Percentiles rank a stretch among this genome's conserved stretches.
Evolutionary conservation across 2,113 vertebrate genomes (phyloP).

Genomic region (Caracal caracal): DNA sequence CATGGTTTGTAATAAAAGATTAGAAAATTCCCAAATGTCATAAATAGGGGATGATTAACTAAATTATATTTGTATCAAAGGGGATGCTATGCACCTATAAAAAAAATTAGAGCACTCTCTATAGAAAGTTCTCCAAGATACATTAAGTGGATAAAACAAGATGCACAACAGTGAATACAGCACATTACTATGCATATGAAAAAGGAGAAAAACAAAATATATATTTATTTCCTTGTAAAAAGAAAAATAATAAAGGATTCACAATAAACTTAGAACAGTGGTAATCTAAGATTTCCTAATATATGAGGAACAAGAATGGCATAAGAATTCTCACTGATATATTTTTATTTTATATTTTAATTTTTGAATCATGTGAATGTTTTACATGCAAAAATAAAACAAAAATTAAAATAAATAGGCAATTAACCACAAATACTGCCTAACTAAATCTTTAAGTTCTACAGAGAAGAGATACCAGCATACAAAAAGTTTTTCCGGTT

Average conservation of each 20-base stretch:
- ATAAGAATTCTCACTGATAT: not conserved
- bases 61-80: not conserved
- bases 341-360: not conserved
- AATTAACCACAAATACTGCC: not conserved
- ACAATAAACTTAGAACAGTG: not conserved
- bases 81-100: not conserved
- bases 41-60: not conserved
- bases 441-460: not conserved
- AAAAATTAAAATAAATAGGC: not conserved
- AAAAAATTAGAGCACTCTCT: not conserved
- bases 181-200: not conserved
- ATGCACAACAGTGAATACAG: not conserved
- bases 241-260: constrained; percentile 36
- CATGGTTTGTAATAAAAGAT: not conserved
- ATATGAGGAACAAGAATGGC: not conserved
- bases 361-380: not conserved
- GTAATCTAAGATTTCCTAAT: not conserved
- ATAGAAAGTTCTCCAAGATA: not conserved
- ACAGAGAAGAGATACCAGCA: not conserved
- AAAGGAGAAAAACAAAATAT: not conserved
- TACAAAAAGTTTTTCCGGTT: not conserved
- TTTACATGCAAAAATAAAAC: constrained; percentile 12
- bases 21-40: not conserved
- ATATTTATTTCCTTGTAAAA: not conserved
- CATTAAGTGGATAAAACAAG: not conserved